These are phyloP conservation scores for Colaptes auratus DNA, from an alignment of 2,113 vertebrate genomes.

Conservation along the genomic window DNA sequence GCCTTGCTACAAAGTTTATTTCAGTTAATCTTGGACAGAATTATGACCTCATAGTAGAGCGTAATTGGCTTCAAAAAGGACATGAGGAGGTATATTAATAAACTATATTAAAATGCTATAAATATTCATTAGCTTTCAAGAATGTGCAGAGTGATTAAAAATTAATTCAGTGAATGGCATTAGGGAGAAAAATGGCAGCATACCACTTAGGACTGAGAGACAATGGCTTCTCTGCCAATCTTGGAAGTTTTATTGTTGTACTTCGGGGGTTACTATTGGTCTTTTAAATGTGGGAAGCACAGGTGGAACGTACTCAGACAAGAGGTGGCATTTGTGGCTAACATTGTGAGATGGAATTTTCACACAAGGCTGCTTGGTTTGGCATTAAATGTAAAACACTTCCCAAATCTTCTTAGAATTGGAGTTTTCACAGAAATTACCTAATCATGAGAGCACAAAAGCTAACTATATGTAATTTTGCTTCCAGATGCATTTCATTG, in stretches of 20 bases:
- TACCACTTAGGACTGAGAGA: background rate
- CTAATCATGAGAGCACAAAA: background rate
- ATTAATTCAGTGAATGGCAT: background rate
- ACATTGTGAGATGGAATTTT: background rate
- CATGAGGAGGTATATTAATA: conserved; percentile 34
- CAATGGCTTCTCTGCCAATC: background rate
- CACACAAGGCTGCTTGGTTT: background rate
- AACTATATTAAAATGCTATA: conserved; percentile 20
- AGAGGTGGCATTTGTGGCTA: background rate
- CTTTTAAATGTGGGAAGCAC: background rate
- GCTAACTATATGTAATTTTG: background rate
- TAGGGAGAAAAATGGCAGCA: background rate
- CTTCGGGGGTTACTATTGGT: background rate
- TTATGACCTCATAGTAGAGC: background rate
- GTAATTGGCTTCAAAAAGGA: background rate
- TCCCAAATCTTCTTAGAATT: background rate
- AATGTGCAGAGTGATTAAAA: conserved; percentile 28
- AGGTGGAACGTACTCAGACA: background rate
- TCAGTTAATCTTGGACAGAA: conserved; percentile 20
- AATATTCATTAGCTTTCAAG: conserved; percentile 43
- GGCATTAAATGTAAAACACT: background rate
- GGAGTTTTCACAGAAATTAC: background rate
- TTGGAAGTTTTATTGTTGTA: background rate
- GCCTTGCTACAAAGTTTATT: background rate
- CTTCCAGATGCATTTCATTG: background rate